Percentiles rank a stretch among this genome's conserved stretches.
These are phyloP conservation scores for Halcyon leucocephala DNA, from an alignment of 2,797 vertebrate species.

Conservation along the genomic window DNA sequence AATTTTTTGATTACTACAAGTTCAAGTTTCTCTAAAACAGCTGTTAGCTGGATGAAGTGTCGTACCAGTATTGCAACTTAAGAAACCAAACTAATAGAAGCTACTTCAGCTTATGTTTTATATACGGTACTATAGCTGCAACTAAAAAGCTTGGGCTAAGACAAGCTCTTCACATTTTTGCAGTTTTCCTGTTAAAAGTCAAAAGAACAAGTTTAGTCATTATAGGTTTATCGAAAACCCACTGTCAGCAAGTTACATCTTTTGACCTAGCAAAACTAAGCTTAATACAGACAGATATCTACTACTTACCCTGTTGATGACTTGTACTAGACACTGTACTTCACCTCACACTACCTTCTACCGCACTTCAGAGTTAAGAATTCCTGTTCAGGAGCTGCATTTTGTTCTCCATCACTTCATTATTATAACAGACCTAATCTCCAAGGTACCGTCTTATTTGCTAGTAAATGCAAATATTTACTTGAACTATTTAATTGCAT, in stretches of 20 bases:
- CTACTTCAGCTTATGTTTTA: not conserved
- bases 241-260: not conserved
- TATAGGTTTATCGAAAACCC: not conserved
- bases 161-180: not conserved
- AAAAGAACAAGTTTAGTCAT: not conserved
- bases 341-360: not conserved
- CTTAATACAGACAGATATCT: not conserved
- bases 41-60: not conserved
- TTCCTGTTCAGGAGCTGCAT: not conserved
- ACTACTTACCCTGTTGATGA: not conserved
- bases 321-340: not conserved
- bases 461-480: slow-evolving; percentile 57
- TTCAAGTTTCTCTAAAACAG: not conserved
- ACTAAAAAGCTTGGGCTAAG: not conserved
- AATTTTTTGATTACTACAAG: not conserved
- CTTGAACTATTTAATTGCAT: slow-evolving; percentile 54
- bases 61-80: not conserved
- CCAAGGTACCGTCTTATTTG: slow-evolving; percentile 37
- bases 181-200: not conserved
- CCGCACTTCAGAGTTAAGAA: not conserved
- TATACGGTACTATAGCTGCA: not conserved
- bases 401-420: slow-evolving; percentile 19
- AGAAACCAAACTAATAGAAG: not conserved
- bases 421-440: slow-evolving; percentile 49
- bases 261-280: not conserved